Evolutionary conservation across 2,797 vertebrate genomes (phyloP).

Genomic region (Phataginus tricuspis): DNA sequence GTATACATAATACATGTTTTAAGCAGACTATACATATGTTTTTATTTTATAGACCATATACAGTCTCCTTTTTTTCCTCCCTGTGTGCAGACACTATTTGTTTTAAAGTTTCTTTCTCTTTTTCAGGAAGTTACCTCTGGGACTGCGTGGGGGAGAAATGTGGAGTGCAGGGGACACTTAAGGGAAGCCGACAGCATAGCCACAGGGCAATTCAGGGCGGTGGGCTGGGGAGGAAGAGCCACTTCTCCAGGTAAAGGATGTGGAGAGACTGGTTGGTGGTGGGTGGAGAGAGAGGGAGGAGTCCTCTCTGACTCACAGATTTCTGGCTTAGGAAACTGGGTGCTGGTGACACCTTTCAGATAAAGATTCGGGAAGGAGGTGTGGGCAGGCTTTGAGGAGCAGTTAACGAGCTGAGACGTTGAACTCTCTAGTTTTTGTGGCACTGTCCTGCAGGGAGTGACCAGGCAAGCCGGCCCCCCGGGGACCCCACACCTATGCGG

Average conservation of each 20-base stretch:
- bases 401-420: not conserved
- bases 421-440: not conserved
- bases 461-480: not conserved
- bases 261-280: not conserved
- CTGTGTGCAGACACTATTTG: not conserved
- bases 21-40: not conserved
- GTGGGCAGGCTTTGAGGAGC: not conserved
- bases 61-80: not conserved
- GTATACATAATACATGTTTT: not conserved
- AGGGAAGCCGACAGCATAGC: not conserved
- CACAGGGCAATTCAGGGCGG: not conserved
- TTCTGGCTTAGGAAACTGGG: conserved; percentile 9
- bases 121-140: not conserved
- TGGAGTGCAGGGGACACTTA: not conserved
- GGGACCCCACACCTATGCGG: not conserved
- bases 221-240: not conserved
- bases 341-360: conserved; percentile 14
- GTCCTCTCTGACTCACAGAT: not conserved
- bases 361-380: not conserved
- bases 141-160: not conserved
- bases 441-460: not conserved
- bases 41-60: not conserved
- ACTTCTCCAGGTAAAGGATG: not conserved
- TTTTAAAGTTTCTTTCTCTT: not conserved
- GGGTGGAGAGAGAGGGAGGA: not conserved